Conservation (phyloP, 2,888 invertebrate species). For the Eustalomyia histrio region DNA sequence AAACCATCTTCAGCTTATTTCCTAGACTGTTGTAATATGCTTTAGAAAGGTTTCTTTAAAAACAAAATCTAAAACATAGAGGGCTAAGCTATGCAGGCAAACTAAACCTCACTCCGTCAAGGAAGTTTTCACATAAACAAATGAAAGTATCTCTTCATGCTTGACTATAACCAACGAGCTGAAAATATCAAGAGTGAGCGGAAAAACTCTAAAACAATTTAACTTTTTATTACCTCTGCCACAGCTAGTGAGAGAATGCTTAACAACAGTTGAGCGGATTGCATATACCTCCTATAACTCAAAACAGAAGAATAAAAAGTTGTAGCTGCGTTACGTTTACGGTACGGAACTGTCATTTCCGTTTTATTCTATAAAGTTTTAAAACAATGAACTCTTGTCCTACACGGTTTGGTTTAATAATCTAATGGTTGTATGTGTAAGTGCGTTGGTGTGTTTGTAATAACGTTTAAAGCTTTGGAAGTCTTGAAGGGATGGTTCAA, state of each 20-base stretch:
- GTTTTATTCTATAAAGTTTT: constrained; percentile 71
- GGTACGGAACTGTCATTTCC: constrained; percentile 78
- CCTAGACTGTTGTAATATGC: constrained; percentile 67
- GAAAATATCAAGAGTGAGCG: no score
- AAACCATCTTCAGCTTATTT: constrained; percentile 63
- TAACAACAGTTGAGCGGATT: no score
- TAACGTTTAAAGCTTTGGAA: constrained; percentile 18
- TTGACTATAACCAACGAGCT: constrained; percentile 8
- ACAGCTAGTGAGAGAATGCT: no score
- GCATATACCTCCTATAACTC: no score
- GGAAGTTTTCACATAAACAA: constrained; percentile 11
- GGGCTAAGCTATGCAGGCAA: constrained; percentile 19
- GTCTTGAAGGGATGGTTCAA: constrained; percentile 11
- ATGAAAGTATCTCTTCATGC: constrained; percentile 20
- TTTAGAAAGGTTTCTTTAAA: no score
- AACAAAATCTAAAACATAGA: constrained; percentile 16
- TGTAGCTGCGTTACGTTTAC: constrained; percentile 64
- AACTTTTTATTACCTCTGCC: no score
- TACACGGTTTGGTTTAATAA: constrained; percentile 12
- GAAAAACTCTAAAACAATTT: not conserved
- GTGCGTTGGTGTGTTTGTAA: constrained; percentile 2
- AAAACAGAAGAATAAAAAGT: no score
- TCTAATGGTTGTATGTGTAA: not conserved
- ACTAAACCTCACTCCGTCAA: constrained; percentile 30
- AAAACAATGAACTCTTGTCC: constrained; percentile 7